phyloP scores from a whole-genome alignment of 2,113 vertebrate species.

The Probosciger aterrimus region DNA sequence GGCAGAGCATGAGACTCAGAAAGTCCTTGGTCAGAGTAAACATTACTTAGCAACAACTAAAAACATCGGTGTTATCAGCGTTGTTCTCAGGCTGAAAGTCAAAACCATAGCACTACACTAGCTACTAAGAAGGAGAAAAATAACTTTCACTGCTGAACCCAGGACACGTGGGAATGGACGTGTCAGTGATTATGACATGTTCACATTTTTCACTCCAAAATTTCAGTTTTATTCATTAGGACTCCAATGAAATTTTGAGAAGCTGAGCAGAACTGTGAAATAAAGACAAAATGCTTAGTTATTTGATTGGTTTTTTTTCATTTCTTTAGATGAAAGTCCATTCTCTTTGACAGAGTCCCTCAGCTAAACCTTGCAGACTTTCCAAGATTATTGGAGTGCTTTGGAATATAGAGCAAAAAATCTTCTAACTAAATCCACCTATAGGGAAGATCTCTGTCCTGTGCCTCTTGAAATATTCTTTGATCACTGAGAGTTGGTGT shows the following conservation, averaged over 20 bases:
- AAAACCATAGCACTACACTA: too few species aligned
- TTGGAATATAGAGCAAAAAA: slow-evolving; percentile 12
- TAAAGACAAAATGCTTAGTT: background rate
- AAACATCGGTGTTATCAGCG: too few species aligned
- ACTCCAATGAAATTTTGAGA: background rate
- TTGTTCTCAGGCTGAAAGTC: too few species aligned
- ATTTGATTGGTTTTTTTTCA: background rate
- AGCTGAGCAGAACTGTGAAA: background rate
- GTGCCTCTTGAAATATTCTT: background rate
- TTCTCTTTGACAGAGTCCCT: background rate
- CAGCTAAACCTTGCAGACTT: slow-evolving; percentile 29
- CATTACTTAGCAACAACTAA: too few species aligned
- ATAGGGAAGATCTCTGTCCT: slow-evolving; percentile 17
- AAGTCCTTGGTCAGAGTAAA: too few species aligned
- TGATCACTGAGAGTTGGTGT: background rate
- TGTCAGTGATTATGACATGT: background rate
- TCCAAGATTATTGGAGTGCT: background rate
- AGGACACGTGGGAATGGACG: background rate
- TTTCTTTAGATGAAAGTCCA: background rate
- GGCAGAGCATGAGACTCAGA: too few species aligned
- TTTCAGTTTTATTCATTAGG: background rate
- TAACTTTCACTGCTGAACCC: too few species aligned
- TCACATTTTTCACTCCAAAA: background rate
- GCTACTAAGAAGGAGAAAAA: too few species aligned
- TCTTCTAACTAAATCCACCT: background rate